These are phyloP conservation scores for Grus americana DNA, from an alignment of 2,113 vertebrate genomes.

Conservation along the genomic window DNA sequence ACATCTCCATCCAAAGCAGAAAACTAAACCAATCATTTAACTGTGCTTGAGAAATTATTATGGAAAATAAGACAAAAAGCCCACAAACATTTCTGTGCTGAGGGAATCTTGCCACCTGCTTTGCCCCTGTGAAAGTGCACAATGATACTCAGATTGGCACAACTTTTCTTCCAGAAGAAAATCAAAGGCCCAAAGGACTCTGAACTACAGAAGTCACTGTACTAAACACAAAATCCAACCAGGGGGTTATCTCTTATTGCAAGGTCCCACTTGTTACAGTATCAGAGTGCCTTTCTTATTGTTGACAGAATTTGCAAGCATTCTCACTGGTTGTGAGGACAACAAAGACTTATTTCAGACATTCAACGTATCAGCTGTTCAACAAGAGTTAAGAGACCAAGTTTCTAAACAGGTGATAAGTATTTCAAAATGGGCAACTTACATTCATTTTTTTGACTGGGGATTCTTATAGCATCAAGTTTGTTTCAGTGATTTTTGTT, in stretches of 20 bases:
- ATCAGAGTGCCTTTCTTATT: neutral
- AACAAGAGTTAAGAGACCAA: neutral
- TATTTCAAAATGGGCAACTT: neutral
- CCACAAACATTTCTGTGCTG: constrained; percentile 27
- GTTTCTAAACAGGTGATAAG: neutral
- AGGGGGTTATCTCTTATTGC: neutral
- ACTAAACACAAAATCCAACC: neutral
- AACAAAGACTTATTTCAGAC: neutral
- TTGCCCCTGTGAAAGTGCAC: neutral
- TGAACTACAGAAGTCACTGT: neutral
- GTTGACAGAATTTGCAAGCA: neutral
- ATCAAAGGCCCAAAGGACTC: neutral
- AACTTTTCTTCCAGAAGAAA: neutral
- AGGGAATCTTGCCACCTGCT: constrained; percentile 16
- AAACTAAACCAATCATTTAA: constrained; percentile 44
- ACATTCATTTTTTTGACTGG: neutral
- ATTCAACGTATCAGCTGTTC: neutral
- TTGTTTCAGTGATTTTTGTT: neutral
- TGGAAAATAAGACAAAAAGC: constrained; percentile 26
- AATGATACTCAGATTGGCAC: neutral
- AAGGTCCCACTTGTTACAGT: neutral
- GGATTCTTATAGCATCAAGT: neutral
- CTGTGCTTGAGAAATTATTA: constrained; percentile 29
- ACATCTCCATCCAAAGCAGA: constrained; percentile 52
- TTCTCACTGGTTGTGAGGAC: neutral